Base-by-base conservation (phyloP, 2,888 invertebrate genomes). In the Rhaphigaster nebulosa region DNA sequence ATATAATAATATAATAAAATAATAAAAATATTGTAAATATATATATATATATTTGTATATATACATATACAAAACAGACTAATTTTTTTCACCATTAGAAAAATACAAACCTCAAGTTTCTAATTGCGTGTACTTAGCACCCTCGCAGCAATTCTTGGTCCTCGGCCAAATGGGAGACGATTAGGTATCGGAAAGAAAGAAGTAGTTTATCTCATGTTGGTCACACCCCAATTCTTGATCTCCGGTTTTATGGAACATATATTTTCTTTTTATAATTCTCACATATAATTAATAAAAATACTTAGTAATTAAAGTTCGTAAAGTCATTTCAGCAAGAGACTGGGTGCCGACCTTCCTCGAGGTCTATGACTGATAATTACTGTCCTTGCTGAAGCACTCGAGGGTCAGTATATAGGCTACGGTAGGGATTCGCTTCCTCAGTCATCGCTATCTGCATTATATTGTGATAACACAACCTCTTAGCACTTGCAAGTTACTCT, bases 371-470 rank as follows among this genome's bases (percentile, higher is more conserved):
- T 84, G 84, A 84, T 84, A 84, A 84, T 45, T 41, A 5, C 26
- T 13, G 84, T 84, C 84, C 84, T 84, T 84, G 84, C 84, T n/a
- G n/a, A 84, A 26, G 20, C 84, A 84, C 84, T 84, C 84, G 84
- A 84, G 15, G n/a, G 45, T 45, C 45, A 45, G 45, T 84, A 84
- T 84, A 84, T 84, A 84, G 84, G 84, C 84, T 84, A 84, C 84
- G 84, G n/a, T 45, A 4, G 26, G 4, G n/a, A 10, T 50, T 15
- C 45, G 45, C 84, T 84, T 84, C 84, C 84, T 84, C 84, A 84
- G 84, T 84, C 26, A 4, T n/a, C 1, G 4, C 26, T 45, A 84
- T 13, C 84, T 84, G 84, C 84, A 84, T 84, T 29, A 1, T 45
- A 12, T 45, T 26, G 15, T 3, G 84, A 84, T 84, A 84, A 45